Evolutionary conservation across 2,888 invertebrate genomes (phyloP).

Genomic region (Drosophila hawaiiensis): DNA sequence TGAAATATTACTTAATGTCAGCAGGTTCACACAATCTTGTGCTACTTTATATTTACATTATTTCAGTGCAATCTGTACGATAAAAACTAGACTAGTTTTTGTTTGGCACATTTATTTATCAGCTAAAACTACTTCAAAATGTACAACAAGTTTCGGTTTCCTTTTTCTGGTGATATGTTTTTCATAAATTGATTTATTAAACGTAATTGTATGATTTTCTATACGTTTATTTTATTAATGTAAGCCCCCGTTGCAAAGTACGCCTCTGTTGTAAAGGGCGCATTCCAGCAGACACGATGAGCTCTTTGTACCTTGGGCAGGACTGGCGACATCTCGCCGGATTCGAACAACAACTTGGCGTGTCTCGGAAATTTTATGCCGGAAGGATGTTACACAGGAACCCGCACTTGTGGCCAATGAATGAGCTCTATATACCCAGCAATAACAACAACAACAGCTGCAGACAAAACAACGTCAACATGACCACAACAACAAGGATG

Average conservation of each 20-base stretch:
- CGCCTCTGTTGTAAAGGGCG: background rate
- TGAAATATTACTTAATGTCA: background rate
- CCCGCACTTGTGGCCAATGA: conserved; percentile 60
- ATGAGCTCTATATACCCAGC: conserved; percentile 19
- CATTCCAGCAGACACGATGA: conserved; percentile 13
- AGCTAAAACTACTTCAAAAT: background rate
- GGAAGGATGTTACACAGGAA: conserved; percentile 70
- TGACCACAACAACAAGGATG: conserved; percentile 17
- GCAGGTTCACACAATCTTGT: background rate
- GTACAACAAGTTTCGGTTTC: background rate
- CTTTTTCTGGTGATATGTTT: background rate
- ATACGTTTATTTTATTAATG: background rate
- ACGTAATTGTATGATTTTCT: background rate
- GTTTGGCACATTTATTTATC: background rate
- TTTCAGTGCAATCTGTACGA: background rate
- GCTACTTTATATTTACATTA: too few species aligned
- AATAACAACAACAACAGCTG: conserved; percentile 1
- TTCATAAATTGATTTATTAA: background rate
- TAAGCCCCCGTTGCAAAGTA: background rate
- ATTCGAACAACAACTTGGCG: conserved; percentile 37
- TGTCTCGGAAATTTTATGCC: conserved; percentile 58
- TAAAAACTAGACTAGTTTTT: background rate
- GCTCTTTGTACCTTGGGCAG: conserved; percentile 38
- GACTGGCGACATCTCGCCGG: conserved; percentile 3
- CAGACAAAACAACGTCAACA: conserved; percentile 18